Conservation (phyloP, 2,113 vertebrate species). For the Mystacornis crossleyi region DNA sequence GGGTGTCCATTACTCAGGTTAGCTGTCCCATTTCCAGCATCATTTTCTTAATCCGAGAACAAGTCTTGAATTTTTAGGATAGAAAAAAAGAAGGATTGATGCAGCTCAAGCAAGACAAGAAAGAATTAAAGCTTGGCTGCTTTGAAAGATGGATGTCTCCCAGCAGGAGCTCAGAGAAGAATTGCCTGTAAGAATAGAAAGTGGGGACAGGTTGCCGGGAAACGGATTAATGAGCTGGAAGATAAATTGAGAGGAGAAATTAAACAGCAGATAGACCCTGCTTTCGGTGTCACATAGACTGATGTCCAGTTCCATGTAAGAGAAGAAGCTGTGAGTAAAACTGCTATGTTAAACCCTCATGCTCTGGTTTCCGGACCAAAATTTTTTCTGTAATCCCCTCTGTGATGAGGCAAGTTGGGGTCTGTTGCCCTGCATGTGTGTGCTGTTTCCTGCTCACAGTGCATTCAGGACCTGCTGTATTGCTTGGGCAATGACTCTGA, state of each 20-base stretch:
- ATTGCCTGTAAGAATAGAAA: slow-evolving; percentile 68
- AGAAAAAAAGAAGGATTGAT: slow-evolving; percentile 59
- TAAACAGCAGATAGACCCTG: slow-evolving; percentile 69
- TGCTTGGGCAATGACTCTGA: not conserved
- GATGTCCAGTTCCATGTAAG: slow-evolving; percentile 48
- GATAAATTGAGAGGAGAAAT: slow-evolving; percentile 69
- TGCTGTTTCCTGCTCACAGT: not conserved
- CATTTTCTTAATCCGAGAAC: slow-evolving; percentile 10
- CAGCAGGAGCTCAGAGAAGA: slow-evolving; percentile 60
- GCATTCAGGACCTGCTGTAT: not conserved
- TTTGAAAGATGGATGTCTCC: slow-evolving; percentile 71
- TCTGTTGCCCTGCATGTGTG: rapidly evolving
- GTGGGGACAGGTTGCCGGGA: slow-evolving; percentile 69
- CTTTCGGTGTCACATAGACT: slow-evolving; percentile 62
- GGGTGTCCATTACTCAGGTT: slow-evolving; percentile 1
- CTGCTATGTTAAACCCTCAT: not conserved
- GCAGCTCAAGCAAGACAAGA: slow-evolving; percentile 53
- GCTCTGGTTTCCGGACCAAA: not conserved
- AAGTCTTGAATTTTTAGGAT: slow-evolving; percentile 30
- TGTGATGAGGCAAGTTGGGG: not conserved
- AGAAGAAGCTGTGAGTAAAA: slow-evolving; percentile 23
- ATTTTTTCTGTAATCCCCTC: not conserved
- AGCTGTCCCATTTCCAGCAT: not conserved
- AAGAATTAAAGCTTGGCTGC: slow-evolving; percentile 67
- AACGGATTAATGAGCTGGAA: slow-evolving; percentile 71